Evolutionary conservation across 1,140 invertebrate genomes (phyloP), one percentile per base, ranked within the genome.

Genomic region (Drosophila funebris): DNA sequence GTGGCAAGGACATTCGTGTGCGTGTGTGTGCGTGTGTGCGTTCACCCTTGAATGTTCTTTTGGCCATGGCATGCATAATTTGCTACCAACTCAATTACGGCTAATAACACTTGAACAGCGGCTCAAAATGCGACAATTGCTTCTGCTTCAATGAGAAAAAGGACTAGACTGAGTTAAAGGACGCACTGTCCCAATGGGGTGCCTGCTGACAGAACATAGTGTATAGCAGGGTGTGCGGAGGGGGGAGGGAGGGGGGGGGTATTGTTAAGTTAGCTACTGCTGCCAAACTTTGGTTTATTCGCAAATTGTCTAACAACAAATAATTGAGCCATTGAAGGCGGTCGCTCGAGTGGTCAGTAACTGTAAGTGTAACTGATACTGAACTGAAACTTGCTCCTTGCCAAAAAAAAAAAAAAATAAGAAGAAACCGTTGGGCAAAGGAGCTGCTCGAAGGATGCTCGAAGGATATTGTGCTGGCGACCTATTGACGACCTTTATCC

Each of bases 401-500:
- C 33, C 8, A 9, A 36, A 36, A 33, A 6, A 24, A 24, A n/a
- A n/a, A n/a, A n/a, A n/a, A n/a, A n/a, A n/a, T n/a, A n/a, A n/a
- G n/a, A n/a, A n/a, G n/a, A n/a, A n/a, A n/a, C n/a, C n/a, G n/a
- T n/a, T 24, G 22, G 24, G 6, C 14, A 52, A 24, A 37, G 41
- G 33, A 3, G n/a, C n/a, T 44, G 14, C 24, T 8, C n/a, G 39
- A 60, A 41, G 66, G 58, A 54, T 53, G 62, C n/a, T 41, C 13
- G 9, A 31, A 64, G 62, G 41, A 66, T 29, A 66, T 33, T 22
- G 56, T 50, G 20, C n/a, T 67, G 82, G 78, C 84, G 84, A 88
- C 83, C 84, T 76, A 88, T 88, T 89, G 84, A 88, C 83, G 83
- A 88, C 84, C 83, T 87, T 87, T 87, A 87, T 87, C 48, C 9